These are phyloP conservation scores for Acropora yongei DNA, from an alignment of 64 coral and sea anemone species.

Conservation along the genomic window DNA sequence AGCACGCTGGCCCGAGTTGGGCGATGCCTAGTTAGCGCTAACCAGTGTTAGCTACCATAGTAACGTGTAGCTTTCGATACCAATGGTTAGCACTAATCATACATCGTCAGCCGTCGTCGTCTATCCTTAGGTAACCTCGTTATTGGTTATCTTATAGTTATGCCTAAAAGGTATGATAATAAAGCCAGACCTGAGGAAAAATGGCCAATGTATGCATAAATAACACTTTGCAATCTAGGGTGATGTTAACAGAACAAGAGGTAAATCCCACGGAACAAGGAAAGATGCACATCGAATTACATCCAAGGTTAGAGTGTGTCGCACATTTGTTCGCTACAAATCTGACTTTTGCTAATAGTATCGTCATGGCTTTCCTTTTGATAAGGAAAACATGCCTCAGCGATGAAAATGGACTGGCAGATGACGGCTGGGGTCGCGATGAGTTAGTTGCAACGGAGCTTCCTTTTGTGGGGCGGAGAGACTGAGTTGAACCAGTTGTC, in stretches of 20 bases:
- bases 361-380: too few relatives aligned
- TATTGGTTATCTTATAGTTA: too few relatives aligned
- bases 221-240: neutral
- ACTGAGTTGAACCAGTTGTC: neutral
- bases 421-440: neutral
- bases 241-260: neutral
- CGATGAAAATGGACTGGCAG: neutral
- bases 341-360: neutral
- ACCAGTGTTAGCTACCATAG: too few relatives aligned
- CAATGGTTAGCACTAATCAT: too few relatives aligned
- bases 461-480: too few relatives aligned
- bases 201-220: neutral
- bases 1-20: too few relatives aligned
- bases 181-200: neutral
- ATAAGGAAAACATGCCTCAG: neutral
- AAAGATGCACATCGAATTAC: neutral
- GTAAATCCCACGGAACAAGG: neutral
- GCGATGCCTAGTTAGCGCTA: too few relatives aligned
- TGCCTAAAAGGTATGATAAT: too few relatives aligned
- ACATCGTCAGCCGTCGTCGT: too few relatives aligned
- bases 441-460: too few relatives aligned
- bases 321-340: neutral
- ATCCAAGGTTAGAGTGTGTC: neutral
- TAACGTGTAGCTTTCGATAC: too few relatives aligned
- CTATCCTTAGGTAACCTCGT: too few relatives aligned